Evolutionary conservation across 1,140 invertebrate species (phyloP).

Genomic region (Heterodera carotae): DNA sequence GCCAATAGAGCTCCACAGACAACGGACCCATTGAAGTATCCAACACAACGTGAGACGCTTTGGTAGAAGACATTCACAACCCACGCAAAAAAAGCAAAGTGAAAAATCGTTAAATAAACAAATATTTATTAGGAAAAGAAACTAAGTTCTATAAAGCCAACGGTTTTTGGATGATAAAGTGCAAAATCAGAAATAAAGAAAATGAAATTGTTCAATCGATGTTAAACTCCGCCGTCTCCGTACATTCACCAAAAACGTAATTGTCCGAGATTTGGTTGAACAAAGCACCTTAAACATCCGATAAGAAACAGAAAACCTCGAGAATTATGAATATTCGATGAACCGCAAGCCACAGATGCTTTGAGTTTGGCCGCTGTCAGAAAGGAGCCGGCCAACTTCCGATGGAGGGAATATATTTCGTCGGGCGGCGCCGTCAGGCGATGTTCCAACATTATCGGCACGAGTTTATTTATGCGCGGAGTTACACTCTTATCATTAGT

Average conservation of each 20-base stretch:
- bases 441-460: conserved; percentile 92
- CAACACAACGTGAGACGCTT: conserved; percentile 22
- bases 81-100: not conserved
- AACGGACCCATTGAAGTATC: conserved; percentile 42
- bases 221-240: conserved; percentile 36
- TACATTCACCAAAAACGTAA: conserved; percentile 47
- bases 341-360: conserved; percentile 80
- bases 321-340: not conserved
- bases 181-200: not conserved
- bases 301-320: not conserved
- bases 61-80: conserved; percentile 20
- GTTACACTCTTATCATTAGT: conserved; percentile 78
- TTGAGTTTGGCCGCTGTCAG: conserved; percentile 87
- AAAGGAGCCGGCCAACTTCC: conserved; percentile 96
- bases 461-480: conserved; percentile 76
- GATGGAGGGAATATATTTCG: conserved; percentile 95
- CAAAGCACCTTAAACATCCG: conserved; percentile 68
- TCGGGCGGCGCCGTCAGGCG: conserved; percentile 93
- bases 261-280: conserved; percentile 76
- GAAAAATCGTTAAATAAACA: not conserved
- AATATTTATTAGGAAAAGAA: not conserved
- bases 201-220: conserved; percentile 29
- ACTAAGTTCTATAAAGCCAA: not conserved
- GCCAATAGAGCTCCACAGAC: conserved; percentile 41
- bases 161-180: no score